Percentiles rank a stretch among this genome's conserved stretches.
Conservation (phyloP, 2,113 vertebrate species). For the Tupaia tana region DNA sequence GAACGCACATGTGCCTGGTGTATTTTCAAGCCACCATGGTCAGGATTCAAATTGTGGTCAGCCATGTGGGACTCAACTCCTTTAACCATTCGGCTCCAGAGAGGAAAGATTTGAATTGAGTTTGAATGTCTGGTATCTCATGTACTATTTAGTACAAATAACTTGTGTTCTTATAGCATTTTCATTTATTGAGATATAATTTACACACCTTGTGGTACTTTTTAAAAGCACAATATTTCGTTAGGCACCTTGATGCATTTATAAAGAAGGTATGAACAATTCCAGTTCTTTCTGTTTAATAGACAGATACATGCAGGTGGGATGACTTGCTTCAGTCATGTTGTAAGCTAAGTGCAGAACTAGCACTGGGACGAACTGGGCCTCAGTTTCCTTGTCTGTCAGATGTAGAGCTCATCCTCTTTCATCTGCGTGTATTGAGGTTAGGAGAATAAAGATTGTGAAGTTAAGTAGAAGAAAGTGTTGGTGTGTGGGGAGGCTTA, state of each 20-base stretch:
- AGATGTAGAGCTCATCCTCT: neutral
- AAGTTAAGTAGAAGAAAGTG: neutral
- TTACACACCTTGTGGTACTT: neutral
- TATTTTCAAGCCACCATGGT: too few relatives aligned
- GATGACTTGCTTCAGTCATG: neutral
- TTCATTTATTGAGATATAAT: neutral
- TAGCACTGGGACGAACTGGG: neutral
- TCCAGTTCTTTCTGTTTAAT: neutral
- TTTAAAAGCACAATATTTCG: conserved; percentile 8
- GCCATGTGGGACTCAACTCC: too few relatives aligned
- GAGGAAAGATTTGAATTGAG: neutral
- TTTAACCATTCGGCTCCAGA: too few relatives aligned
- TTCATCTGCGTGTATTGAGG: neutral
- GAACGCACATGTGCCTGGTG: too few relatives aligned
- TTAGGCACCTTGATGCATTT: neutral
- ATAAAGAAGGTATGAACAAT: neutral
- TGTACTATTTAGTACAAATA: neutral
- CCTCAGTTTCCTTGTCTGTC: neutral
- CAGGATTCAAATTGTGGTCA: too few relatives aligned
- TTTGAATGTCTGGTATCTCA: conserved; percentile 11
- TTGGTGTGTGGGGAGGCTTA: accelerated
- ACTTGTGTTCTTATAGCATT: neutral
- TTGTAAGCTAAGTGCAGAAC: neutral
- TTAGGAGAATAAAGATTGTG: neutral
- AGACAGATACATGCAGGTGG: neutral